Evolutionary conservation across 2,888 invertebrate genomes (phyloP).

Genomic region (Ichneumoninae sp.): DNA sequence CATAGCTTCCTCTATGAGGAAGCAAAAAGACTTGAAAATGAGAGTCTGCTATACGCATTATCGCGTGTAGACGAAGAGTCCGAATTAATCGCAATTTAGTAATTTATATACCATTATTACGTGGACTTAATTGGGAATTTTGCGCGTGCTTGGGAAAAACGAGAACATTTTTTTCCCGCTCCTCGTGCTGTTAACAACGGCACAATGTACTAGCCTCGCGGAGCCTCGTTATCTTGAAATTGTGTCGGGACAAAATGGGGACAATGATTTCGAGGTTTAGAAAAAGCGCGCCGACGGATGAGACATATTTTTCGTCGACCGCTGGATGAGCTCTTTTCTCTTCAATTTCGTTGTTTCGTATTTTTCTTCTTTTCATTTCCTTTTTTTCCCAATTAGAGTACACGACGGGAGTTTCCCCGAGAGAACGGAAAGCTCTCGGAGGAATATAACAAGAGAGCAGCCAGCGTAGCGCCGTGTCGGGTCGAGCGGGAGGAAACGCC

Average conservation of each 20-base stretch:
- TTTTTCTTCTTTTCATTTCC: neutral
- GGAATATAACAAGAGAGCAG: constrained; percentile 55
- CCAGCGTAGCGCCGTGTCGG: constrained; percentile 41
- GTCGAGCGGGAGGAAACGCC: constrained; percentile 24
- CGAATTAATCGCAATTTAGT: constrained; percentile 58
- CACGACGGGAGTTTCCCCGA: constrained; percentile 29
- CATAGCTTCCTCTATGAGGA: neutral
- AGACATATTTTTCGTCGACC: constrained; percentile 44
- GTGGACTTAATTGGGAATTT: constrained; percentile 53
- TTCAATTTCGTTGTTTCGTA: constrained; percentile 18
- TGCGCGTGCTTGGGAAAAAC: constrained; percentile 26
- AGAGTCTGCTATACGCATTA: constrained; percentile 17
- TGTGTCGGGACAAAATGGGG: neutral
- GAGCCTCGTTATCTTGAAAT: constrained; percentile 26
- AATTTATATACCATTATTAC: constrained; percentile 31
- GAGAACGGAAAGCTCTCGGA: constrained; percentile 35
- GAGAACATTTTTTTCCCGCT: neutral
- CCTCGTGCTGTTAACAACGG: neutral
- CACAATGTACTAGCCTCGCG: neutral
- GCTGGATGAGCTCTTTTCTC: constrained; percentile 2
- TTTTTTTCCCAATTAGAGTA: constrained; percentile 58
- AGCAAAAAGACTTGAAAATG: neutral
- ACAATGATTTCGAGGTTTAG: constrained; percentile 18
- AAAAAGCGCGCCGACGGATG: constrained; percentile 25
- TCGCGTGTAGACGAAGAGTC: constrained; percentile 41